Conservation (phyloP, 2,113 vertebrate genomes). For the Anguilla japonica region DNA sequence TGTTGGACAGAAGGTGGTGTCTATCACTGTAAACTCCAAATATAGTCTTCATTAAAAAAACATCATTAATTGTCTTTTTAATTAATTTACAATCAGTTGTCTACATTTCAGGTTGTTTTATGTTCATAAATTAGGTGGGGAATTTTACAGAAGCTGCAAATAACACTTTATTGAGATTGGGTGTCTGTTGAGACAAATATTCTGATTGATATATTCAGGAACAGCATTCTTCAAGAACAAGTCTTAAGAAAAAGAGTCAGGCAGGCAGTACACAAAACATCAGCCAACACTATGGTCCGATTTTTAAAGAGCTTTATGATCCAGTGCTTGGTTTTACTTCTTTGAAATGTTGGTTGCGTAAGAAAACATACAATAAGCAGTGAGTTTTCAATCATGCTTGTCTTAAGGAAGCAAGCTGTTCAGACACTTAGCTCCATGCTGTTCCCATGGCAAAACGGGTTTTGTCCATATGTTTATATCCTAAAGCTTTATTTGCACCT, state of each 20-base stretch:
- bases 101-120: not conserved
- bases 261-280: not conserved
- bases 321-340: not conserved
- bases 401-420: not conserved
- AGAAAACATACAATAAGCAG: not conserved
- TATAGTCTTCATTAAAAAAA: not conserved
- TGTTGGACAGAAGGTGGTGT: not conserved
- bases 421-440: constrained; percentile 5
- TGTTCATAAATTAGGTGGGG: not conserved
- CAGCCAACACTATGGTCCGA: not conserved
- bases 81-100: not conserved
- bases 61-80: not conserved
- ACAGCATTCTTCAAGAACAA: not conserved
- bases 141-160: not conserved
- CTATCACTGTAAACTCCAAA: not conserved
- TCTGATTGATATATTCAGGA: not conserved
- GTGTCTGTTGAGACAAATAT: not conserved
- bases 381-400: not conserved
- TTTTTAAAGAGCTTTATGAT: too few species aligned
- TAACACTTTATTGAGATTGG: not conserved
- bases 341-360: not conserved
- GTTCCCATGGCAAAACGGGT: not conserved
- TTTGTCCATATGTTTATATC: not conserved
- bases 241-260: not conserved
- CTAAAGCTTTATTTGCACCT: not conserved